Evolutionary conservation across 92 coral and sea anemone species (phyloP).

Genomic region (Pocillopora grandis): DNA sequence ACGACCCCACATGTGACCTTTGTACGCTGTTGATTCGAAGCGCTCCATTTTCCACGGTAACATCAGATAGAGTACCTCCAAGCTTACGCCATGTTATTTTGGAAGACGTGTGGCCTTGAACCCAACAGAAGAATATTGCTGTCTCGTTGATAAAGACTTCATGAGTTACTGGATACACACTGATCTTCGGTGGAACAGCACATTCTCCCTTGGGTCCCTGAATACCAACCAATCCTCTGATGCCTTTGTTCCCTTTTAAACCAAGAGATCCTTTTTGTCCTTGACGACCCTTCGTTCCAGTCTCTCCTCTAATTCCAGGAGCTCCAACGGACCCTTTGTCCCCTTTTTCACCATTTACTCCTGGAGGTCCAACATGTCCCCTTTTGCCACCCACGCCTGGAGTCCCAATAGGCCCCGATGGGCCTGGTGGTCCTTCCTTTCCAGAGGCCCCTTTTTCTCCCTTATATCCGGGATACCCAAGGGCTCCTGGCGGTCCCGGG

Average conservation of each 20-base stretch:
- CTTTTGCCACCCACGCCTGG: slow-evolving; percentile 39
- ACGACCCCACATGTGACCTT: no score
- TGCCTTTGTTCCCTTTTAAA: no score
- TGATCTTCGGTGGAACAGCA: no score
- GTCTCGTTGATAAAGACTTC: not conserved
- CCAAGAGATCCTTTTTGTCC: no score
- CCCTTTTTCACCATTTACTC: slow-evolving; percentile 45
- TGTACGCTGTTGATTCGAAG: no score
- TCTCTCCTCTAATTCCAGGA: not conserved
- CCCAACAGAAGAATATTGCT: slow-evolving; percentile 26
- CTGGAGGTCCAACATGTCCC: slow-evolving; percentile 23
- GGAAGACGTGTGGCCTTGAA: not conserved
- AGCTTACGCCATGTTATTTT: not conserved
- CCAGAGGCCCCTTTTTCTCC: slow-evolving; percentile 42
- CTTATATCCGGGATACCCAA: no score
- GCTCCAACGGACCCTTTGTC: slow-evolving; percentile 39
- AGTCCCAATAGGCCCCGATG: slow-evolving; percentile 48
- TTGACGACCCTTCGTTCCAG: no score
- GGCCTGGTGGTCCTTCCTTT: slow-evolving; percentile 3
- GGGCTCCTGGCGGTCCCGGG: no score
- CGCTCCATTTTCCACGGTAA: no score
- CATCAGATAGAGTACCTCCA: not conserved
- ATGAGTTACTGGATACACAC: not conserved
- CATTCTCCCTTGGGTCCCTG: no score
- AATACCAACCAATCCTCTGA: no score